These are phyloP conservation scores for Eueremaeus valkanovi DNA, from an alignment of 2,888 invertebrate genomes.

Conservation along the genomic window DNA sequence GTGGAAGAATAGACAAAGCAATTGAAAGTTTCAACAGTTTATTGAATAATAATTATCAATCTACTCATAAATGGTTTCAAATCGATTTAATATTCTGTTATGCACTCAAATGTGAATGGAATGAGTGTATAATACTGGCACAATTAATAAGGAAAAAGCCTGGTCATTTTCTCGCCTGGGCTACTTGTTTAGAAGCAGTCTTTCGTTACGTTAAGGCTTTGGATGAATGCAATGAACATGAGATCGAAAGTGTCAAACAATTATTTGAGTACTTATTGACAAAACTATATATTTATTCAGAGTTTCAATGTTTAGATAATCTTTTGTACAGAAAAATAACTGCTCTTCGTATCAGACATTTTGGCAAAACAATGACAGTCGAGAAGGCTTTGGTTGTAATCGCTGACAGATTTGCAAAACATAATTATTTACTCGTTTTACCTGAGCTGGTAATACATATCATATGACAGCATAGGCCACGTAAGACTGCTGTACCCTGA, in stretches of 20 bases:
- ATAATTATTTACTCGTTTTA: conserved; percentile 6
- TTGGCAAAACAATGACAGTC: conserved; percentile 23
- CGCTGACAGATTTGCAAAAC: not conserved
- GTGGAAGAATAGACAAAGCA: conserved; percentile 9
- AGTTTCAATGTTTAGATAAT: no score
- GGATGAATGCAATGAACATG: not conserved
- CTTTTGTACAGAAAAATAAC: not conserved
- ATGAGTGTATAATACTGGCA: not conserved
- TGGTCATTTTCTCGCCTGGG: not conserved
- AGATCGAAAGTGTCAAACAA: not conserved
- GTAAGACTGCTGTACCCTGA: no score
- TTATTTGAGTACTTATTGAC: conserved; percentile 11
- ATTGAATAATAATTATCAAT: not conserved
- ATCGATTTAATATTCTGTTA: conserved; percentile 25
- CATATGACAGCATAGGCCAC: no score
- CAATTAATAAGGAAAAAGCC: not conserved
- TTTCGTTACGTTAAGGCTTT: conserved; percentile 3
- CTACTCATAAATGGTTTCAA: conserved; percentile 18
- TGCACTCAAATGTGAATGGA: conserved; percentile 18
- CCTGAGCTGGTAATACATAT: conserved; percentile 24
- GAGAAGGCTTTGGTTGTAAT: not conserved
- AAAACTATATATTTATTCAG: not conserved
- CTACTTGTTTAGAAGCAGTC: not conserved
- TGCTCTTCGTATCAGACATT: conserved; percentile 4
- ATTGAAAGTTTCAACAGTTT: not conserved